A percentile compares a stretch with the other conserved stretches of the same genome.
Evolutionary conservation across 2,113 vertebrate genomes (phyloP).

Genomic region (Gymnarchus niloticus): DNA sequence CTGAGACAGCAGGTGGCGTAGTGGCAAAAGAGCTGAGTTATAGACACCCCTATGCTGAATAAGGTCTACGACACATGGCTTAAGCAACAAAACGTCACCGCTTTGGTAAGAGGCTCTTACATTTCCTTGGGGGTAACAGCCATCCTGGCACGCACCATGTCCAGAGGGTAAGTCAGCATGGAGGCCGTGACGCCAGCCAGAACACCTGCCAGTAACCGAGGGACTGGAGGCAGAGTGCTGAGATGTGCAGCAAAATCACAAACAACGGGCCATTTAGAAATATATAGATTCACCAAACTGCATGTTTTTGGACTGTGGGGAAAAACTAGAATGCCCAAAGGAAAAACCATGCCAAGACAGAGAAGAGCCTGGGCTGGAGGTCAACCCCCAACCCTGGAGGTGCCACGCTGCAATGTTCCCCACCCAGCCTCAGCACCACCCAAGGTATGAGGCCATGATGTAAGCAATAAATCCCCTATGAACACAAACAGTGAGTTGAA

Average conservation of each 20-base stretch:
- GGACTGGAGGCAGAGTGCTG: constrained; percentile 82
- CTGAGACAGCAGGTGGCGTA: not conserved
- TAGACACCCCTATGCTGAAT: not conserved
- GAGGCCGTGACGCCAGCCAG: constrained; percentile 85
- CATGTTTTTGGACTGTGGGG: too few relatives aligned
- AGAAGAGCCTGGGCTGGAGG: too few relatives aligned
- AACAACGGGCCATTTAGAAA: too few relatives aligned
- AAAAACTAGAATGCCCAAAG: too few relatives aligned
- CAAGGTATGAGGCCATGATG: too few relatives aligned
- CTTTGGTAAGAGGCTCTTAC: constrained; percentile 58
- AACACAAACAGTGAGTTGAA: not conserved
- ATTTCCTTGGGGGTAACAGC: constrained; percentile 96
- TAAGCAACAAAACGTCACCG: not conserved
- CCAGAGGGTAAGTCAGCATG: constrained; percentile 88
- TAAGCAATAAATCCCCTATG: too few relatives aligned
- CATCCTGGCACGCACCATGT: constrained; percentile 96
- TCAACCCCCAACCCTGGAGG: too few relatives aligned
- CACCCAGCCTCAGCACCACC: too few relatives aligned
- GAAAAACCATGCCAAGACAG: too few relatives aligned
- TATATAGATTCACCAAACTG: too few relatives aligned
- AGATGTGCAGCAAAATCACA: constrained; percentile 1
- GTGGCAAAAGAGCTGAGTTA: not conserved
- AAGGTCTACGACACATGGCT: not conserved
- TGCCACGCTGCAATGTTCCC: too few relatives aligned
- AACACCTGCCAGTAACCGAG: constrained; percentile 81